Percentiles rank a stretch among this genome's conserved stretches.
phyloP scores from a whole-genome alignment of 2,797 vertebrate genomes.

The Chrysocyon brachyurus region DNA sequence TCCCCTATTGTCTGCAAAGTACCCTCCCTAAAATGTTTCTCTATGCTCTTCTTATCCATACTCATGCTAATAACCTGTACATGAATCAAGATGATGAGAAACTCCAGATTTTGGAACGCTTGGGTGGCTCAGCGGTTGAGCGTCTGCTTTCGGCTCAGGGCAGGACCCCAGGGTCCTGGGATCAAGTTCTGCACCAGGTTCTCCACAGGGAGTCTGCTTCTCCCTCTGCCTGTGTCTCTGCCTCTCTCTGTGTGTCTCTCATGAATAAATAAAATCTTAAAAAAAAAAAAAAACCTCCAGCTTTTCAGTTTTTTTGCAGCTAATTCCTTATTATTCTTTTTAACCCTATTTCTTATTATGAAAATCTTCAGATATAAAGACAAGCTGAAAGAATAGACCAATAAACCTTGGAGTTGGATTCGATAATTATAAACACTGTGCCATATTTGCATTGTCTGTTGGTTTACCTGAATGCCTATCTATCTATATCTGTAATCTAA shows the following conservation, averaged over 20 bases:
- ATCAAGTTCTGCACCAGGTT: too few species aligned
- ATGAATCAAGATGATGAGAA: not conserved
- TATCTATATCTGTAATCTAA: not conserved
- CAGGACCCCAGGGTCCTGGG: too few species aligned
- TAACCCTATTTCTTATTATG: not conserved
- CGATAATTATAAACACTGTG: not conserved
- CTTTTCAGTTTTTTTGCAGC: not conserved
- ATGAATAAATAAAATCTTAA: too few species aligned
- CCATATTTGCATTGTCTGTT: not conserved
- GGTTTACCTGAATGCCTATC: not conserved
- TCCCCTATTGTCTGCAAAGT: not conserved
- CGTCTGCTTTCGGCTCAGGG: too few species aligned
- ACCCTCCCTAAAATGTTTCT: not conserved
- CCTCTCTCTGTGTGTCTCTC: too few species aligned
- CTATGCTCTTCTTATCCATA: not conserved
- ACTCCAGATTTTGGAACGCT: not conserved
- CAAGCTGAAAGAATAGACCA: not conserved
- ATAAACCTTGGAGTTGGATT: not conserved
- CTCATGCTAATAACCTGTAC: not conserved
- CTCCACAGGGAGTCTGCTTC: too few species aligned
- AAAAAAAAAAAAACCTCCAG: not conserved
- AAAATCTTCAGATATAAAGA: constrained; percentile 17
- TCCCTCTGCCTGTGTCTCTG: too few species aligned
- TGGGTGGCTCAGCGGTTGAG: too few species aligned
- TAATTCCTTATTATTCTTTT: constrained; percentile 34